Conservation (phyloP, 2,888 invertebrate species). For the Drosophila antonietae region DNA sequence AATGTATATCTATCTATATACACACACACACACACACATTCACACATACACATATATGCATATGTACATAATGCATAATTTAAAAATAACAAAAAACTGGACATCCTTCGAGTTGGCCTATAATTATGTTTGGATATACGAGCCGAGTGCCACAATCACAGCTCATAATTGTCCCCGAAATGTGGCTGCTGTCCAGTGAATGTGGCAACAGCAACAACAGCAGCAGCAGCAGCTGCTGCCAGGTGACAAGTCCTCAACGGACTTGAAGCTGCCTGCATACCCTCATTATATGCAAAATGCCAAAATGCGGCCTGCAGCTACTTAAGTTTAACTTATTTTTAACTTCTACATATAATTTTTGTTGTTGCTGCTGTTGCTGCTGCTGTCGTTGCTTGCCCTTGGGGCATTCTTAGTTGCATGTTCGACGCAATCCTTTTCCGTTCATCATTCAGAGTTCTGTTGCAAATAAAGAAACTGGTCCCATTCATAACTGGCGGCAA, state of each 20-base stretch:
- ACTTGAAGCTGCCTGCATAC: constrained; percentile 37
- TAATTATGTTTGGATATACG: constrained; percentile 56
- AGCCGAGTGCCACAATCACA: constrained; percentile 65
- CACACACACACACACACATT: not conserved
- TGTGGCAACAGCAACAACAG: constrained; percentile 1
- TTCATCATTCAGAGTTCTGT: constrained; percentile 45
- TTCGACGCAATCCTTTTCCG: constrained; percentile 79
- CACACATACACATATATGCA: not conserved
- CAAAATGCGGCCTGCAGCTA: constrained; percentile 66
- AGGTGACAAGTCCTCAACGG: constrained; percentile 67
- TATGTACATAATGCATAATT: constrained; percentile 61
- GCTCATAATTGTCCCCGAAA: constrained; percentile 75
- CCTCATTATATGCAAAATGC: constrained; percentile 79
- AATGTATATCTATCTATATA: constrained; percentile 20
- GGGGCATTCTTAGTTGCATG: constrained; percentile 76
- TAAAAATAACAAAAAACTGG: constrained; percentile 70
- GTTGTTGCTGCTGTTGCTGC: constrained; percentile 13
- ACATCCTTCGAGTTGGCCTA: constrained; percentile 51
- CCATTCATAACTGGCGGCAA: constrained; percentile 77
- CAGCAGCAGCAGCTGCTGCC: constrained; percentile 42
- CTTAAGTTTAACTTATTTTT: constrained; percentile 79
- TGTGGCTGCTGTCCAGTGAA: constrained; percentile 20
- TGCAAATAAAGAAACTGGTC: constrained; percentile 80
- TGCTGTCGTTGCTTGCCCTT: constrained; percentile 33
- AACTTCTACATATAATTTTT: constrained; percentile 68